Percentiles rank a stretch among this genome's conserved stretches.
These are phyloP conservation scores for Apeltes quadracus DNA, from an alignment of 2,113 vertebrate species.

Conservation along the genomic window DNA sequence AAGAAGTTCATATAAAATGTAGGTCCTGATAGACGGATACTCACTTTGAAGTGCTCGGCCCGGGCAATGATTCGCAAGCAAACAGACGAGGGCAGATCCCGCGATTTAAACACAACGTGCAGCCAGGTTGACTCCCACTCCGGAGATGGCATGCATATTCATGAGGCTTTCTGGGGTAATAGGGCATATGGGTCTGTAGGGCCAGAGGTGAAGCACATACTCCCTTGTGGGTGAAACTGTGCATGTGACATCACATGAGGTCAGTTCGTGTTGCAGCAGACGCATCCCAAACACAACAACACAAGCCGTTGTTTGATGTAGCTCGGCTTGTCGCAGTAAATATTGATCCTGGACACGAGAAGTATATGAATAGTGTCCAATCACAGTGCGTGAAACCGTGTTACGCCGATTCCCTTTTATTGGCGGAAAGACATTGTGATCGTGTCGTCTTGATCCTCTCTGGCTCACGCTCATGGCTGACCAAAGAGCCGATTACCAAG, in stretches of 20 bases:
- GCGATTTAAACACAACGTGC: slow-evolving; percentile 62
- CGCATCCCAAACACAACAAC: background rate
- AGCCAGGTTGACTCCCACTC: slow-evolving; percentile 57
- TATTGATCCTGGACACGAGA: slow-evolving; percentile 61
- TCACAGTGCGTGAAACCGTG: background rate
- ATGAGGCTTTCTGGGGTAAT: slow-evolving; percentile 65
- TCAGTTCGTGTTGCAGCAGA: background rate
- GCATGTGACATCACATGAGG: slow-evolving; percentile 49
- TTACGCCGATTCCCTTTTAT: slow-evolving; percentile 29
- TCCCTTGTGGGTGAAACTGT: slow-evolving; percentile 27
- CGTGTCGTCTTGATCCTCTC: slow-evolving; percentile 31
- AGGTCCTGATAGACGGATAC: slow-evolving; percentile 32
- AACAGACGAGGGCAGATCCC: slow-evolving; percentile 6
- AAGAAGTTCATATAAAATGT: accelerated
- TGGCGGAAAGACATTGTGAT: slow-evolving; percentile 24
- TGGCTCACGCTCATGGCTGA: slow-evolving; percentile 28
- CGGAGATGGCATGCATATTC: slow-evolving; percentile 66
- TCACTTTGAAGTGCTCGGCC: slow-evolving; percentile 50
- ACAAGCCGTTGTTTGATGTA: slow-evolving; percentile 7
- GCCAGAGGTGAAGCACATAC: slow-evolving; percentile 15
- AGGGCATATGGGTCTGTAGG: slow-evolving; percentile 33
- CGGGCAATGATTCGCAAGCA: slow-evolving; percentile 42
- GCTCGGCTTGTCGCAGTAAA: slow-evolving; percentile 15
- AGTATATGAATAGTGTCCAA: slow-evolving; percentile 21
- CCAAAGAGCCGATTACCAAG: slow-evolving; percentile 5